phyloP scores from a whole-genome alignment of 2,797 vertebrate species.

The Sebastes elongatus region DNA sequence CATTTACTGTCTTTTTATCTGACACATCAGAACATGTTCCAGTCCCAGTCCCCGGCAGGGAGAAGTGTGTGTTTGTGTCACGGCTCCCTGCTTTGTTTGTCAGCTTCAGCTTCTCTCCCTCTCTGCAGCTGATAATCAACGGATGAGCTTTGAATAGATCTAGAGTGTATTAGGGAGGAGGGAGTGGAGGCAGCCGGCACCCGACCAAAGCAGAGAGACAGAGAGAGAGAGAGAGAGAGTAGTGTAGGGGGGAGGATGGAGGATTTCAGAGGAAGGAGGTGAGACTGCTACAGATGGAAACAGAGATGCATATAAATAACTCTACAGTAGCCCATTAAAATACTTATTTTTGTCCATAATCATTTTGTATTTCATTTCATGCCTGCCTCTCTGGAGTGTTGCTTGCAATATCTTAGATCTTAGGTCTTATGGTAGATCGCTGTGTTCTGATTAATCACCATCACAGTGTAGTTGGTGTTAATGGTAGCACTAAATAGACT shows the following conservation, averaged over 20 bases:
- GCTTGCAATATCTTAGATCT: not conserved
- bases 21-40: not conserved
- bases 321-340: not conserved
- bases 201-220: not conserved
- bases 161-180: slow-evolving; percentile 53
- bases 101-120: not conserved
- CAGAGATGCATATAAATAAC: not conserved
- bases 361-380: no score
- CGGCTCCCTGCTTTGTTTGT: not conserved
- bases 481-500: no score
- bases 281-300: no score
- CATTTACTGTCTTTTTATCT: not conserved
- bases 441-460: no score
- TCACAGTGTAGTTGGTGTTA: no score
- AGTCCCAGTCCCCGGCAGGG: not conserved
- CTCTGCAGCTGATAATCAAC: slow-evolving; percentile 53
- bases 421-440: no score
- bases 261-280: no score
- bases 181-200: not conserved
- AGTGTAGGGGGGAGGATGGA: no score
- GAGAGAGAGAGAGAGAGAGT: no score
- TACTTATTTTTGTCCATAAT: not conserved
- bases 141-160: slow-evolving; percentile 72
- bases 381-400: not conserved
- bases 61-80: no score